A percentile compares a stretch with the other conserved stretches of the same genome.
Conservation (phyloP, 1,140 invertebrate species). For the Drosophila sechellia region DNA sequence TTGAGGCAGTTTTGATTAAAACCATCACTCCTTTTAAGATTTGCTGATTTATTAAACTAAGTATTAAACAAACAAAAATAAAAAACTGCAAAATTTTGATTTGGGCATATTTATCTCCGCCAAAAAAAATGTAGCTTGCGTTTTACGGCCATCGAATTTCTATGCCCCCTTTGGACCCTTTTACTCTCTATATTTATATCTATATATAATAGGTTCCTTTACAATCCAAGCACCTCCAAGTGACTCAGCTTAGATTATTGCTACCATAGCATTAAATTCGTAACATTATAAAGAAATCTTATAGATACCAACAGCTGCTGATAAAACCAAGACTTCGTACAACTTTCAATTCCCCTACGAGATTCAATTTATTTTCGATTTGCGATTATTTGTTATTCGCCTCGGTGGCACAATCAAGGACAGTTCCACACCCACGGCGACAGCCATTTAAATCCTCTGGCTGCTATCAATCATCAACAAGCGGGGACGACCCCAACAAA, state of each 20-base stretch:
- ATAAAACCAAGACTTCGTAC: neutral
- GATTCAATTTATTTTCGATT: constrained; percentile 30
- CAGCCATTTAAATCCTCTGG: constrained; percentile 33
- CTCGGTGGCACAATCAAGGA: constrained; percentile 46
- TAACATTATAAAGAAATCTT: too few species aligned
- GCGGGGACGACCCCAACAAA: constrained; percentile 22
- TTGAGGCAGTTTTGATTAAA: neutral
- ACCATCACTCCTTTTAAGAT: too few species aligned
- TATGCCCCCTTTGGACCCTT: too few species aligned
- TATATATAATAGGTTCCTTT: neutral
- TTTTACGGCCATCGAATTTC: neutral
- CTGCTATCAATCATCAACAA: constrained; percentile 74
- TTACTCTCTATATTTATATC: neutral
- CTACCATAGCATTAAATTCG: too few species aligned
- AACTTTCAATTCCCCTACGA: constrained; percentile 3
- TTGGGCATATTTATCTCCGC: neutral
- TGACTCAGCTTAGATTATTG: too few species aligned
- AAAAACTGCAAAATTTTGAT: neutral
- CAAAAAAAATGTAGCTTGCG: constrained; percentile 1
- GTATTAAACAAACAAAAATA: neutral
- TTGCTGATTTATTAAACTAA: too few species aligned
- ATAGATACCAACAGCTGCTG: too few species aligned
- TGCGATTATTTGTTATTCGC: constrained; percentile 20
- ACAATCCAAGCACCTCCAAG: too few species aligned
- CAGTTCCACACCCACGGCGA: constrained; percentile 18